Evolutionary conservation across 2,113 vertebrate species (phyloP).

Genomic region (Todiramphus saurophagus): DNA sequence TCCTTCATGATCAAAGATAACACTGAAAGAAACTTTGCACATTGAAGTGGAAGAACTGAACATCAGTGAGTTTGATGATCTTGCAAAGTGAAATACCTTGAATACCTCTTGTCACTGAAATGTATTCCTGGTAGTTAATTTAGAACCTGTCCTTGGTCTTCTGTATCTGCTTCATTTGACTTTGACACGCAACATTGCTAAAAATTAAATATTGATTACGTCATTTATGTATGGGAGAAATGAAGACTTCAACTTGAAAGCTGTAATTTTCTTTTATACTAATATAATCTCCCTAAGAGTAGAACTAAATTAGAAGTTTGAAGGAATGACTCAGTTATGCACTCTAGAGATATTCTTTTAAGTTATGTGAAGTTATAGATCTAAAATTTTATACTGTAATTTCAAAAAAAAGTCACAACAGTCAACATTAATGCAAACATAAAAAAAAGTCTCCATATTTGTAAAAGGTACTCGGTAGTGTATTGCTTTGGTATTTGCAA

Average conservation of each 20-base stretch:
- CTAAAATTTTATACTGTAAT: background rate
- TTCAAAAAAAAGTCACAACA: background rate
- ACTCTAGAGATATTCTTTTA: background rate
- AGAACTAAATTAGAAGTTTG: background rate
- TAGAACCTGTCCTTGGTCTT: background rate
- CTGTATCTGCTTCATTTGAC: background rate
- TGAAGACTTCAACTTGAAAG: conserved; percentile 26
- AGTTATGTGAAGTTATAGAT: background rate
- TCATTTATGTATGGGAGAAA: background rate
- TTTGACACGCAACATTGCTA: background rate
- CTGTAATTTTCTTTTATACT: conserved; percentile 6
- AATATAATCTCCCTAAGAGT: background rate
- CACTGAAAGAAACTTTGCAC: background rate
- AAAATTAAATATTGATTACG: conserved; percentile 2
- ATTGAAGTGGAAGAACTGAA: background rate
- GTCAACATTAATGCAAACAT: background rate
- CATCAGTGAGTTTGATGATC: background rate
- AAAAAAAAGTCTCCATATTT: background rate
- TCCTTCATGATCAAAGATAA: background rate
- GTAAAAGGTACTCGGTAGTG: background rate
- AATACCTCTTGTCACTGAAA: background rate
- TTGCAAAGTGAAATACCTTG: background rate
- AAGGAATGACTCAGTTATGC: background rate
- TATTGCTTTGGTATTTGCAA: background rate
- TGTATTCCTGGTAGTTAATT: background rate